Base-by-base conservation (phyloP, 2,888 invertebrate genomes). In the Ochropacha duplaris region DNA sequence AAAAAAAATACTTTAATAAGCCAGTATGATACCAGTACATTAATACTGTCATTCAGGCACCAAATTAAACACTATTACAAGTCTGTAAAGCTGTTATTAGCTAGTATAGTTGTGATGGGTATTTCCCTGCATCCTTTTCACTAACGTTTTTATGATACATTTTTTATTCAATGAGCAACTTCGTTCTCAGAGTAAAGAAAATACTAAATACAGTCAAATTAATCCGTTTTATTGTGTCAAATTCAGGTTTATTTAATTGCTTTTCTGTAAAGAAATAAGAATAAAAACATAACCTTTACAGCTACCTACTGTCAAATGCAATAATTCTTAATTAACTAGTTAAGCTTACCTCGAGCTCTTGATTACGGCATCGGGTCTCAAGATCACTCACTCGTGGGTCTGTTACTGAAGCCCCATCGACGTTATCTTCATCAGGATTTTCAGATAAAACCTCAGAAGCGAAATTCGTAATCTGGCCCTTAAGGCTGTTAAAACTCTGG, bases 361-460 rank as follows among this genome's bases (percentile, higher is more conserved):
- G 94, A 54, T 86, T 88, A 50, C 82, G 86, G 77, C 94, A 95
- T 74, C 93, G 88, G 52, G 91, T 92, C 72, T 94, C 91, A 64
- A 95, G 87, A 66, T 94, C 92, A 67, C 92, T 90, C 28, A 90
- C 86, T 68, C 87, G 59, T 64, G 84, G 56, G 36, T 81, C 78
- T 28, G 58, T 66, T 60, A 63, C 71, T 52, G 76, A 62, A 55
- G 78, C 64, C 67, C 71, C 77, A 62, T 79, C 83, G 36, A 62
- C 77, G 58, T 69, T 63, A 72, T 84, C 82, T 76, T 95, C 95
- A 60, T 91, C 94, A 75, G 94, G 93, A 65, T 93, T 94, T 74
- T 98, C 98, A 66, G 96, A 95, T 81, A 98, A 94, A 72, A 98
- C 97, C 89, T 97, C 98, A 84, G 96, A 96, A 60, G 98, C 98